These are phyloP conservation scores for Musca vetustissima DNA, from an alignment of 1,140 invertebrate species.

Conservation along the genomic window DNA sequence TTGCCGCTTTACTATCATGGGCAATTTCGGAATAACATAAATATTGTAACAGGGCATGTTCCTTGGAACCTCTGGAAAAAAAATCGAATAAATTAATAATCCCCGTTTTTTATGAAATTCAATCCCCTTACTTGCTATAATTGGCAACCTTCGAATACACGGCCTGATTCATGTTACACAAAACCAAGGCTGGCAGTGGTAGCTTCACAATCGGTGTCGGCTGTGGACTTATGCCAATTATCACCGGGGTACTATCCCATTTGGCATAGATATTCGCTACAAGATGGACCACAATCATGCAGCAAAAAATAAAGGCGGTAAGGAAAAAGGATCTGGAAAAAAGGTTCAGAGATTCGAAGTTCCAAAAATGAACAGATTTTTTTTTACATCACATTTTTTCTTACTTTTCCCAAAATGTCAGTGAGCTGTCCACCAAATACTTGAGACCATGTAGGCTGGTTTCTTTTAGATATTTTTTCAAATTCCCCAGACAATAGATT, in stretches of 20 bases:
- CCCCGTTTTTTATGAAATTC: background rate
- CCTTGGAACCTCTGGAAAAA: slow-evolving; percentile 33
- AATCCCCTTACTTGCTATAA: too few species aligned
- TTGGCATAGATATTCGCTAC: slow-evolving; percentile 71
- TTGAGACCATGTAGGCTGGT: slow-evolving; percentile 28
- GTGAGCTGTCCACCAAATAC: slow-evolving; percentile 39
- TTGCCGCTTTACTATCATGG: slow-evolving; percentile 12
- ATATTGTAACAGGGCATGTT: slow-evolving; percentile 34
- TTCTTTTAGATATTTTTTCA: slow-evolving; percentile 23
- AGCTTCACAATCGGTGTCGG: slow-evolving; percentile 65
- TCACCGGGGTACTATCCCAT: slow-evolving; percentile 70
- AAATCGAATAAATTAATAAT: too few species aligned
- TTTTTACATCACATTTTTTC: background rate
- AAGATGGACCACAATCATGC: slow-evolving; percentile 66
- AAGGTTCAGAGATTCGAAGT: background rate
- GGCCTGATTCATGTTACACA: slow-evolving; percentile 80
- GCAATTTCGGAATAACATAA: slow-evolving; percentile 32
- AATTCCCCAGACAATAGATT: slow-evolving; percentile 25
- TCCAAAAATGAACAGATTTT: too few species aligned
- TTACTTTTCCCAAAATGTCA: slow-evolving; percentile 71
- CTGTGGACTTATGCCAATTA: slow-evolving; percentile 69
- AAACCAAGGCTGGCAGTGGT: slow-evolving; percentile 77
- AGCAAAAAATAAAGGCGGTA: slow-evolving; percentile 65
- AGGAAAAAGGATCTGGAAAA: slow-evolving; percentile 41
- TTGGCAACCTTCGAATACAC: slow-evolving; percentile 61